A percentile compares a stretch with the other conserved stretches of the same genome.
Conservation (phyloP, 2,888 invertebrate species). For the Rosalia funebris region DNA sequence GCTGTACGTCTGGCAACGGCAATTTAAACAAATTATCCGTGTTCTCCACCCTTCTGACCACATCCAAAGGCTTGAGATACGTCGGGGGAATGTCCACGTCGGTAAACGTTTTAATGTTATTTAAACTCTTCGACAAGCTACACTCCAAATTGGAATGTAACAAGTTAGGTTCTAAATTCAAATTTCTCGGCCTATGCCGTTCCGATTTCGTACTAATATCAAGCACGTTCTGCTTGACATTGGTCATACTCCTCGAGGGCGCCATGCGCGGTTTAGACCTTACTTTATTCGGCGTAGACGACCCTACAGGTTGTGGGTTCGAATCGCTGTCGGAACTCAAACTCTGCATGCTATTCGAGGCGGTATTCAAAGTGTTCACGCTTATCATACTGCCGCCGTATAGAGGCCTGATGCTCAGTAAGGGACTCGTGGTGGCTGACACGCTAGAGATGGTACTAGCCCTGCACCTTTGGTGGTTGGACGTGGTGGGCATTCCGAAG, state of each 20-base stretch:
- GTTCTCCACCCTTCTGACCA: constrained; percentile 20
- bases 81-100: constrained; percentile 47
- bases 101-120: constrained; percentile 56
- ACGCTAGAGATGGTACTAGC: constrained; percentile 70
- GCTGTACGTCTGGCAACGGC: constrained; percentile 33
- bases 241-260: constrained; percentile 72
- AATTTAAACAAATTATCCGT: constrained; percentile 25
- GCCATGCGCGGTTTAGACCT: constrained; percentile 68
- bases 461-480: constrained; percentile 48
- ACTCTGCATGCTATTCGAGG: constrained; percentile 75
- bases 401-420: constrained; percentile 71
- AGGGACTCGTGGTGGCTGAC: constrained; percentile 77
- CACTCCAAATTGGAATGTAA: constrained; percentile 56
- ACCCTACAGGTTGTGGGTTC: constrained; percentile 66
- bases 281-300: constrained; percentile 64
- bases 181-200: constrained; percentile 54
- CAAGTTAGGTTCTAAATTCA: constrained; percentile 52
- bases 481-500: constrained; percentile 56
- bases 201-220: constrained; percentile 47
- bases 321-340: constrained; percentile 73
- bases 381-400: constrained; percentile 74
- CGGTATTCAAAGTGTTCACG: constrained; percentile 70
- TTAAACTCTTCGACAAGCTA: constrained; percentile 62
- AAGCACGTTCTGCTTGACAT: constrained; percentile 65
- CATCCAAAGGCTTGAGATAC: constrained; percentile 53